Conservation (phyloP, 2,888 invertebrate species). For the Drosophila histrio region DNA sequence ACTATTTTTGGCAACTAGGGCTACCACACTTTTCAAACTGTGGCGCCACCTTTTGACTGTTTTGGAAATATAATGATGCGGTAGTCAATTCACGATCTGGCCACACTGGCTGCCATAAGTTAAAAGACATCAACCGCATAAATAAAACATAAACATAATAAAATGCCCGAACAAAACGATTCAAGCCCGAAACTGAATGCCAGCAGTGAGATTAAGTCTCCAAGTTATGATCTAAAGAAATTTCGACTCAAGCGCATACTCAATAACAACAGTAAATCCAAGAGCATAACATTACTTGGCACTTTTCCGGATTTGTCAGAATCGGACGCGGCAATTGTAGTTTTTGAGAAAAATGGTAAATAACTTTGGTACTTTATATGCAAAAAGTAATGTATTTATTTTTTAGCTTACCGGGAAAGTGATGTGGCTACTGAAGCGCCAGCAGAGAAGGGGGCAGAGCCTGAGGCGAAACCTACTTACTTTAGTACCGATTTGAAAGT, state of each 20-base stretch:
- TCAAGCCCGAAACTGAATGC: conserved; percentile 35
- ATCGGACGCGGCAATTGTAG: conserved; percentile 88
- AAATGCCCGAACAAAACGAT: conserved; percentile 50
- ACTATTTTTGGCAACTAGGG: no score
- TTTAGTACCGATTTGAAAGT: conserved; percentile 87
- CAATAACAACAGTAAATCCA: conserved; percentile 89
- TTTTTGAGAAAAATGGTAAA: conserved; percentile 90
- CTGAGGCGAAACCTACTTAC: conserved; percentile 80
- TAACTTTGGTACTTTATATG: background rate
- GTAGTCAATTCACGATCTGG: no score
- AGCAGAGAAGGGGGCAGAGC: background rate
- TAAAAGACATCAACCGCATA: conserved; percentile 7
- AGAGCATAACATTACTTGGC: conserved; percentile 88
- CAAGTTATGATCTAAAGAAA: conserved; percentile 86
- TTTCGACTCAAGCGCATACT: conserved; percentile 89
- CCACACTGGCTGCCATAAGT: no score
- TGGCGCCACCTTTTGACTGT: no score
- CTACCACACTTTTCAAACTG: no score
- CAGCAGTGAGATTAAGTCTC: conserved; percentile 50
- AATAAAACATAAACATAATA: conserved; percentile 28
- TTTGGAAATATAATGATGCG: no score
- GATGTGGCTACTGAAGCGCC: conserved; percentile 70
- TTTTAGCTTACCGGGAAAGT: conserved; percentile 86
- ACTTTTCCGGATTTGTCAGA: conserved; percentile 86
- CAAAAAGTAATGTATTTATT: background rate